Conservation (phyloP, 1,140 invertebrate species). For the Diachasmimorpha longicaudata region DNA sequence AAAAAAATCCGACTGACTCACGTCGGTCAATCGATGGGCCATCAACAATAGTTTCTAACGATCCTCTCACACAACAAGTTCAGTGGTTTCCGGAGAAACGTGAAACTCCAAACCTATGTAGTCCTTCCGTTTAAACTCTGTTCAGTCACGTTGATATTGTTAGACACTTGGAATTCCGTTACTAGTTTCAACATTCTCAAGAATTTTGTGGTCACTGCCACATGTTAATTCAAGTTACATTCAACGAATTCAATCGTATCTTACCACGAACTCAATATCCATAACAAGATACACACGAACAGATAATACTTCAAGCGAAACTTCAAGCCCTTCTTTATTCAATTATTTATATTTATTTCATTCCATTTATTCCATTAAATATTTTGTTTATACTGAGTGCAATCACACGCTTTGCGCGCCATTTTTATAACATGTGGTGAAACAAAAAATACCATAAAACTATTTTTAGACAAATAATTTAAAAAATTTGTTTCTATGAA, state of each 20-base stretch:
- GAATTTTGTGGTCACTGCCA: neutral
- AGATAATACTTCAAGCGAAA: neutral
- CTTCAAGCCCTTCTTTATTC: too few relatives aligned
- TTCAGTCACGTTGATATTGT: neutral
- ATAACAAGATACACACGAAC: neutral
- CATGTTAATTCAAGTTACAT: neutral
- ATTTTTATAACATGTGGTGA: too few relatives aligned
- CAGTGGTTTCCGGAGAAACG: neutral
- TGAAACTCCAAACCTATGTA: neutral
- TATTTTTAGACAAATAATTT: too few relatives aligned
- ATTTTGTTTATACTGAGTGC: too few relatives aligned
- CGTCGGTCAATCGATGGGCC: neutral
- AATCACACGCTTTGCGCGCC: too few relatives aligned
- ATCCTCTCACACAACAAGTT: neutral
- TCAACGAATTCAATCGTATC: neutral
- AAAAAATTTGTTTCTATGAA: too few relatives aligned
- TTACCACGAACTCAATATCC: neutral
- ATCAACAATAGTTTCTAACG: neutral
- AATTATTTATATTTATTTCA: too few relatives aligned
- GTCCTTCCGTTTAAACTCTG: neutral
- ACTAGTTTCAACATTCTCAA: neutral
- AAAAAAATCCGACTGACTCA: neutral
- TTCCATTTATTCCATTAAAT: too few relatives aligned
- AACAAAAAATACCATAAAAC: too few relatives aligned
- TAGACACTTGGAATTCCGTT: neutral